Percentiles rank a stretch among this genome's conserved stretches.
Evolutionary conservation across 2,888 invertebrate species (phyloP).

Genomic region (Sarcophaga subvicina): DNA sequence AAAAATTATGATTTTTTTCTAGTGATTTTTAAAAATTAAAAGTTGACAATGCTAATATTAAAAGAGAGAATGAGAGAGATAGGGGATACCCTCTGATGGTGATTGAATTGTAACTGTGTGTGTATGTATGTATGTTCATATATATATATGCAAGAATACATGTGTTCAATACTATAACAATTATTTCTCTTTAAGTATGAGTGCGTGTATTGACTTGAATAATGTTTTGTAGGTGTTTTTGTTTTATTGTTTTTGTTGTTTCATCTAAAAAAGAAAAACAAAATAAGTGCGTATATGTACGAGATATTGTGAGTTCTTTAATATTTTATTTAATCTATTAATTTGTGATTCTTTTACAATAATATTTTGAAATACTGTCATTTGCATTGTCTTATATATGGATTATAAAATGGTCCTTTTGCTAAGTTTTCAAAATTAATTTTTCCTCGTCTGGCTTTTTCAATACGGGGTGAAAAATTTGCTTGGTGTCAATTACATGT

Average conservation of each 20-base stretch:
- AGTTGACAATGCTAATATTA: slow-evolving; percentile 34
- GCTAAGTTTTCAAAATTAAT: not conserved
- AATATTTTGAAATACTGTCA: not conserved
- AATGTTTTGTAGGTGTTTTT: slow-evolving; percentile 28
- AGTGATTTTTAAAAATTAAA: no score
- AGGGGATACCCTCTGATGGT: slow-evolving; percentile 56
- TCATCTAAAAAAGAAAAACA: no score
- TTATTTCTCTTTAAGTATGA: not conserved
- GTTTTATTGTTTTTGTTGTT: not conserved
- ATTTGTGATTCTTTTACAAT: not conserved
- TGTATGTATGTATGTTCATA: slow-evolving; percentile 2
- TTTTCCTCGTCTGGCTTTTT: not conserved
- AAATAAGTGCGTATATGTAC: no score
- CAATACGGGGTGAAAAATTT: slow-evolving; percentile 16
- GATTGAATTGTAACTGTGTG: slow-evolving; percentile 39
- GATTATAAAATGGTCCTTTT: no score
- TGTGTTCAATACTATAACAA: slow-evolving; percentile 43
- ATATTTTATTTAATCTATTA: slow-evolving; percentile 1
- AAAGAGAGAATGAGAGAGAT: slow-evolving; percentile 15
- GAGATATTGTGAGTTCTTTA: not conserved
- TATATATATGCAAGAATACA: no score
- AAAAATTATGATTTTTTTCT: no score
- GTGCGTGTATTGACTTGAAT: slow-evolving; percentile 36
- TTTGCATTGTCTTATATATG: not conserved
- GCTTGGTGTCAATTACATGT: not conserved